A percentile compares a stretch with the other conserved stretches of the same genome.
These are phyloP conservation scores for Chironomus riparius DNA, from an alignment of 2,888 invertebrate genomes.

Conservation along the genomic window DNA sequence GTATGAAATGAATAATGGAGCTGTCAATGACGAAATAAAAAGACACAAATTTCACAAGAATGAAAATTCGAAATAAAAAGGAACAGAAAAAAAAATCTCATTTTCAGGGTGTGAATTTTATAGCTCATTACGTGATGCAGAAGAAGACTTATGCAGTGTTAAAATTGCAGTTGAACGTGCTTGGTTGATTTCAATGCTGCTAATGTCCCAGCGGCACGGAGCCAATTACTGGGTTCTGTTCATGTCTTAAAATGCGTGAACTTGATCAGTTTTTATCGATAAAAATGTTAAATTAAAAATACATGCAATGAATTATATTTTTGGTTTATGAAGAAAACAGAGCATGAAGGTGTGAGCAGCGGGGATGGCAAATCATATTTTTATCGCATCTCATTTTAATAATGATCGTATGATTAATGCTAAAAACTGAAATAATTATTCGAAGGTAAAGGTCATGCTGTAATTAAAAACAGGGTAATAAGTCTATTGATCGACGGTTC, in stretches of 20 bases:
- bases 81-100: not conserved
- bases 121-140: conserved; percentile 1
- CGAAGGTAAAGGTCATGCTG: no score
- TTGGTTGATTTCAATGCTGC: not conserved
- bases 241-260: not conserved
- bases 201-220: not conserved
- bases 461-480: no score
- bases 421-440: no score
- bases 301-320: no score
- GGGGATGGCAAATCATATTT: no score
- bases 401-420: no score
- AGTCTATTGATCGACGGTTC: no score
- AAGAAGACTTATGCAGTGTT: not conserved
- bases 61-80: not conserved
- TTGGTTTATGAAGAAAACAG: no score
- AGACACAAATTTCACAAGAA: no score
- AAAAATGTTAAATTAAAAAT: conserved; percentile 5
- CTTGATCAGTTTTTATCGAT: not conserved
- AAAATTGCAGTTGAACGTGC: conserved; percentile 2
- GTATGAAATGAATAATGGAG: not conserved
- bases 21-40: not conserved
- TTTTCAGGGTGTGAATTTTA: conserved; percentile 5
- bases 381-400: no score
- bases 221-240: not conserved
- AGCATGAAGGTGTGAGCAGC: no score